A percentile compares a stretch with the other conserved stretches of the same genome.
Evolutionary conservation across 2,113 vertebrate species (phyloP).

Genomic region (Stictonetta naevosa): DNA sequence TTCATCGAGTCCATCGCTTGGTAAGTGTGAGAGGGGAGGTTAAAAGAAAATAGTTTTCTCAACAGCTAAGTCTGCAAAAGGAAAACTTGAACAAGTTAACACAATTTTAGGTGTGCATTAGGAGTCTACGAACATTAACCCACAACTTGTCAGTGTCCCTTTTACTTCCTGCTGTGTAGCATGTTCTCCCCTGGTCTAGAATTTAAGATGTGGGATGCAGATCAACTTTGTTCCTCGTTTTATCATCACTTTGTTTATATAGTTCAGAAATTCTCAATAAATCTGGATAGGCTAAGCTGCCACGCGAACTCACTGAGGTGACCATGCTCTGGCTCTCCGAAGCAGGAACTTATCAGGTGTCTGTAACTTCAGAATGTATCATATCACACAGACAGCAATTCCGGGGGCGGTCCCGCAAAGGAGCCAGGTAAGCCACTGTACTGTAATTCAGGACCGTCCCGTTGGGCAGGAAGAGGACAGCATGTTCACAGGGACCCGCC

Average conservation of each 20-base stretch:
- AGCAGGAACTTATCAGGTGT: neutral
- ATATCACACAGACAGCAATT: neutral
- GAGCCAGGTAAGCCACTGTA: neutral
- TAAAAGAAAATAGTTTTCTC: neutral
- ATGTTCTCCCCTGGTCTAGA: neutral
- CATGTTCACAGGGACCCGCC: neutral
- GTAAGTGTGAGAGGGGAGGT: neutral
- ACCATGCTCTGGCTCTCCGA: neutral
- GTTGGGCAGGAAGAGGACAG: neutral
- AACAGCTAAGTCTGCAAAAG: neutral
- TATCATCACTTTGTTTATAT: fast-evolving
- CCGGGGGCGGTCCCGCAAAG: neutral
- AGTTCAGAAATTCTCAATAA: neutral
- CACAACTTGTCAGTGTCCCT: neutral
- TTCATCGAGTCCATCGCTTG: neutral
- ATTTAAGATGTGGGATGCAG: neutral
- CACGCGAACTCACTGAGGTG: neutral
- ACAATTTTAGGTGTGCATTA: fast-evolving
- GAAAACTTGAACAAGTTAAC: constrained; percentile 2
- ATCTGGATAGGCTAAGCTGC: neutral
- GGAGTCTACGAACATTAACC: neutral
- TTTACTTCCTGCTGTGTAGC: neutral
- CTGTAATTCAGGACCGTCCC: neutral
- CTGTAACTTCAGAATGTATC: neutral
- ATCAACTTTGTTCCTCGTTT: neutral